Conservation (phyloP, 1,140 invertebrate genomes). For the Aphaenogaster rudis region DNA sequence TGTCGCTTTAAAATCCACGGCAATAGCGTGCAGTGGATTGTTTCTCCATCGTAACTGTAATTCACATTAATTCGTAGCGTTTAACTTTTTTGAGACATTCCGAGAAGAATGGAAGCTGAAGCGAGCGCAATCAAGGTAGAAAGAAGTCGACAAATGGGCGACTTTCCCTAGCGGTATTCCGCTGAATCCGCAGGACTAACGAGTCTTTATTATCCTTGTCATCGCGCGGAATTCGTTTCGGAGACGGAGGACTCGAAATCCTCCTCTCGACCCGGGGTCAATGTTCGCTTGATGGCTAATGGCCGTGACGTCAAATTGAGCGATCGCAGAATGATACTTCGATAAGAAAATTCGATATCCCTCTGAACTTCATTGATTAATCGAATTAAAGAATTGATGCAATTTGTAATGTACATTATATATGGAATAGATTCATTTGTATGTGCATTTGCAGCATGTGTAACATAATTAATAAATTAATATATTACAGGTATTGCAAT, state of each 20-base stretch:
- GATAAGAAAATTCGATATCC: neutral
- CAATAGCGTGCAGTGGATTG: neutral
- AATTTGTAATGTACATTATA: neutral
- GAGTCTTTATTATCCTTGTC: slow-evolving; percentile 74
- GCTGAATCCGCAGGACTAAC: slow-evolving; percentile 60
- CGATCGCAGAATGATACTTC: slow-evolving; percentile 42
- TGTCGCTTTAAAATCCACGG: neutral
- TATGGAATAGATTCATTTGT: neutral
- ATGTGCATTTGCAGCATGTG: neutral
- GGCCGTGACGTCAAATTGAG: slow-evolving; percentile 72
- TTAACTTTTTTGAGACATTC: slow-evolving; percentile 17
- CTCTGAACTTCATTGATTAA: neutral
- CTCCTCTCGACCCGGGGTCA: neutral
- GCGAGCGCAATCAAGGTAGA: slow-evolving; percentile 56
- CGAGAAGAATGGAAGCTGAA: slow-evolving; percentile 39
- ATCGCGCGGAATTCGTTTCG: slow-evolving; percentile 55
- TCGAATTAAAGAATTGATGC: neutral
- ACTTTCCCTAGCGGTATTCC: slow-evolving; percentile 41
- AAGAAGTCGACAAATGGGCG: slow-evolving; percentile 59
- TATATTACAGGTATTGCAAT: slow-evolving; percentile 1
- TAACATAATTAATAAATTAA: slow-evolving; percentile 45
- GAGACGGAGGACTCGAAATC: neutral
- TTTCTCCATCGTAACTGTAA: slow-evolving; percentile 21
- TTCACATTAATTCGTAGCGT: slow-evolving; percentile 32
- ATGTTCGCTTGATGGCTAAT: slow-evolving; percentile 68